Percentiles rank a stretch among this genome's conserved stretches.
These are phyloP conservation scores for Coleophora deauratella DNA, from an alignment of 2,888 invertebrate species.

Conservation along the genomic window DNA sequence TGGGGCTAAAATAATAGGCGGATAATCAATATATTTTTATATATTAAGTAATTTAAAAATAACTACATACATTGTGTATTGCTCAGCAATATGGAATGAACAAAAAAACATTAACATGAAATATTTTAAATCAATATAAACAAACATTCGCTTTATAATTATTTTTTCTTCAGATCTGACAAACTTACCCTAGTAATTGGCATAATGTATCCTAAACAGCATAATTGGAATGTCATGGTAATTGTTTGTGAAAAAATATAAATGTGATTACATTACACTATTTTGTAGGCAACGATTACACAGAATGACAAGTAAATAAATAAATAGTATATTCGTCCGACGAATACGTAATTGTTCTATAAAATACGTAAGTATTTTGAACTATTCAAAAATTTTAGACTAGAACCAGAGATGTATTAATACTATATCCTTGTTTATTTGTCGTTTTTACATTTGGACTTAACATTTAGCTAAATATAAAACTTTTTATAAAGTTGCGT, in stretches of 20 bases:
- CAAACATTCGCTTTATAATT: not conserved
- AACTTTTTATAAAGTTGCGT: too few relatives aligned
- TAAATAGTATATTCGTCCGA: too few relatives aligned
- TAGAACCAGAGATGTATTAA: conserved; percentile 19
- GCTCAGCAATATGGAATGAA: conserved; percentile 17
- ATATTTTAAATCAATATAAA: not conserved
- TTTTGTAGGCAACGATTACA: too few relatives aligned
- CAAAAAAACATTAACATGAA: not conserved
- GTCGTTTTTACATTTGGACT: too few relatives aligned
- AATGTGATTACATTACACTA: not conserved
- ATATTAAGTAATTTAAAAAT: not conserved
- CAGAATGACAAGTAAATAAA: too few relatives aligned
- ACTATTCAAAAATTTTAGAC: conserved; percentile 20
- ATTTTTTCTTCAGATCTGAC: not conserved
- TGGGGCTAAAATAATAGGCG: too few relatives aligned
- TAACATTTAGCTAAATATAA: too few relatives aligned
- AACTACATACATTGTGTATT: conserved; percentile 14
- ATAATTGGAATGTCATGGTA: conserved; percentile 12
- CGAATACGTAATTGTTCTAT: not conserved
- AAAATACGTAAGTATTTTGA: too few relatives aligned
- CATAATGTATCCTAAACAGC: conserved; percentile 3
- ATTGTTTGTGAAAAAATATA: too few relatives aligned
- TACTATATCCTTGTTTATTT: too few relatives aligned
- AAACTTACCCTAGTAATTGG: conserved; percentile 12
- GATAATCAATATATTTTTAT: not conserved